phyloP scores from a whole-genome alignment of 2,888 invertebrate species.

The Meandrusa payeni region DNA sequence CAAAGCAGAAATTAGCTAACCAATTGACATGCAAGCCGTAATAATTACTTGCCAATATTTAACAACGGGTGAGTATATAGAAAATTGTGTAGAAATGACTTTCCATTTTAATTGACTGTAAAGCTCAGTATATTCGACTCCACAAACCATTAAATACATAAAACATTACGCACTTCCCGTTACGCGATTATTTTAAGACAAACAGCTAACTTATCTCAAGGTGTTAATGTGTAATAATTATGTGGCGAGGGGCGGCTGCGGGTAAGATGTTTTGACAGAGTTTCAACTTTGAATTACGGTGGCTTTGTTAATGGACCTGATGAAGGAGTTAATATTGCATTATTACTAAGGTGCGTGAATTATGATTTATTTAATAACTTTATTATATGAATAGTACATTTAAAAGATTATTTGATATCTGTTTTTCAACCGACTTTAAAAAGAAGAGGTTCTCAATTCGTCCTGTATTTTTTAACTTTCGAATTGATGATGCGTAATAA shows the following conservation, averaged over 20 bases:
- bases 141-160: slow-evolving; percentile 49
- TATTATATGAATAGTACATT: no score
- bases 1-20: no score
- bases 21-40: no score
- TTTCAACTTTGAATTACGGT: slow-evolving; percentile 51
- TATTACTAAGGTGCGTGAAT: slow-evolving; percentile 22
- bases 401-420: no score
- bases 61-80: no score
- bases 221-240: slow-evolving; percentile 71
- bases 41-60: no score
- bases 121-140: slow-evolving; percentile 40
- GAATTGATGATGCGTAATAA: no score
- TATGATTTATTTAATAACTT: no score
- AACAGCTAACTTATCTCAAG: slow-evolving; percentile 52
- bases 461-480: no score
- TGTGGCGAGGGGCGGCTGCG: slow-evolving; percentile 42
- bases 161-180: slow-evolving; percentile 40
- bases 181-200: slow-evolving; percentile 61
- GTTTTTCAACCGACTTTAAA: no score
- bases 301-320: slow-evolving; percentile 42
- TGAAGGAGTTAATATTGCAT: slow-evolving; percentile 31
- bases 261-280: slow-evolving; percentile 61
- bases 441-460: no score
- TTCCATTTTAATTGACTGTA: neutral
- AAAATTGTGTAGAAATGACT: no score